phyloP scores from a whole-genome alignment of 2,113 vertebrate species.

The Anser brachyrhynchus region DNA sequence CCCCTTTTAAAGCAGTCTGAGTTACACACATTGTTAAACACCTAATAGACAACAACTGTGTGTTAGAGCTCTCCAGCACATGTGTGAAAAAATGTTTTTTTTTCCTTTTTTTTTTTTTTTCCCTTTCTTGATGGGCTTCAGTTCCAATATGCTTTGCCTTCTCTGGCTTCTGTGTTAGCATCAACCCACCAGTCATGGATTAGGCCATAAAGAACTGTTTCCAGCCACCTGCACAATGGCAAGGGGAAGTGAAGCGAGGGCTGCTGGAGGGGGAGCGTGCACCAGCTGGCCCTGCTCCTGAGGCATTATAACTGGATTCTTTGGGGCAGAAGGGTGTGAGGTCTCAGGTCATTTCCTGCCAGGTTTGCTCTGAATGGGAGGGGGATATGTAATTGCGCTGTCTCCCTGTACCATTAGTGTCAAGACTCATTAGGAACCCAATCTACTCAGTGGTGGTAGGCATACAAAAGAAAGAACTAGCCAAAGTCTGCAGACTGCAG shows the following conservation, averaged over 20 bases:
- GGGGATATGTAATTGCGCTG: conserved; percentile 70
- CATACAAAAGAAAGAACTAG: conserved; percentile 74
- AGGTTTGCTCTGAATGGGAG: conserved; percentile 64
- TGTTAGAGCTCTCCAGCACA: conserved; percentile 29
- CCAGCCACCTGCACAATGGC: conserved; percentile 74
- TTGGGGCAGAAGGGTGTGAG: conserved; percentile 71
- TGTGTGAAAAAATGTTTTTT: not conserved
- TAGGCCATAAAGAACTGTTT: conserved; percentile 69
- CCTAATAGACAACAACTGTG: conserved; percentile 71
- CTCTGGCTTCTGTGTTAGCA: conserved; percentile 43
- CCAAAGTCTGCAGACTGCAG: conserved; percentile 71
- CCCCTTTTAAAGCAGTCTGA: conserved; percentile 63
- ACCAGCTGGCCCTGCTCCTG: conserved; percentile 76
- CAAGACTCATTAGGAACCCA: conserved; percentile 82
- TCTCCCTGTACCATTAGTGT: conserved; percentile 81
- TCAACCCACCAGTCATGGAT: conserved; percentile 31
- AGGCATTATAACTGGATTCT: conserved; percentile 72
- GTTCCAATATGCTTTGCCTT: conserved; percentile 12
- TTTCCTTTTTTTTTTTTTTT: not conserved
- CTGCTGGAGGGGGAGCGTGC: not conserved
- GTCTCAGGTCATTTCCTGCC: conserved; percentile 78
- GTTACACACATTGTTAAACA: conserved; percentile 78
- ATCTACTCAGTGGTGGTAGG: conserved; percentile 73
- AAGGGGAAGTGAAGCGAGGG: conserved; percentile 51
- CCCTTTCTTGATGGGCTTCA: conserved; percentile 22